Conservation (phyloP, 2,797 vertebrate species). For the Setipinna tenuifilis region DNA sequence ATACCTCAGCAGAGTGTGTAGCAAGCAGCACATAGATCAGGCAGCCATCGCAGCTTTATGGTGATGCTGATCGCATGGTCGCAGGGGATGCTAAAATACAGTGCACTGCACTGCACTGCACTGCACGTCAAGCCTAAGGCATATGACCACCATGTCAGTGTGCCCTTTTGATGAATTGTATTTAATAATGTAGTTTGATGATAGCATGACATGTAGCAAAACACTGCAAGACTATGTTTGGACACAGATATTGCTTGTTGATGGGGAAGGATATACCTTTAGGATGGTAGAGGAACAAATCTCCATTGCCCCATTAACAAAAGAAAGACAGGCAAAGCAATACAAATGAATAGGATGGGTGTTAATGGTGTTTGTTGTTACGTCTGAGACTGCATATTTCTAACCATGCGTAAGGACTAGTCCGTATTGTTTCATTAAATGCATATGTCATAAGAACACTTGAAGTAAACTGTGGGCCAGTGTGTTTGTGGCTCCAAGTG, state of each 20-base stretch:
- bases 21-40: constrained; percentile 37
- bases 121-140: background rate
- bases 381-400: too few relatives aligned
- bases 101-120: background rate
- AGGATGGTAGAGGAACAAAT: too few relatives aligned
- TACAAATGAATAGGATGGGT: background rate
- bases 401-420: background rate
- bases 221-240: background rate
- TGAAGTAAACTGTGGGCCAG: background rate
- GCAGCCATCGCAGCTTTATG: constrained; percentile 62
- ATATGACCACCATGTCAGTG: background rate
- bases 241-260: background rate
- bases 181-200: background rate
- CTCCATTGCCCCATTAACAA: background rate
- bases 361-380: background rate
- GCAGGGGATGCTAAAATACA: background rate
- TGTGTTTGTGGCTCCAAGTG: background rate
- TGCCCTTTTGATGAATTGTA: background rate
- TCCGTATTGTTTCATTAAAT: background rate
- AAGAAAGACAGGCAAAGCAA: too few relatives aligned
- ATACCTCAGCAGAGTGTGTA: constrained; percentile 47
- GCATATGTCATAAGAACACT: background rate
- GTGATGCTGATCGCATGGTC: constrained; percentile 34
- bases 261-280: background rate
- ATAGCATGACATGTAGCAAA: background rate